Conservation (phyloP, 2,888 invertebrate species). For the Ophioninae sp. region DNA sequence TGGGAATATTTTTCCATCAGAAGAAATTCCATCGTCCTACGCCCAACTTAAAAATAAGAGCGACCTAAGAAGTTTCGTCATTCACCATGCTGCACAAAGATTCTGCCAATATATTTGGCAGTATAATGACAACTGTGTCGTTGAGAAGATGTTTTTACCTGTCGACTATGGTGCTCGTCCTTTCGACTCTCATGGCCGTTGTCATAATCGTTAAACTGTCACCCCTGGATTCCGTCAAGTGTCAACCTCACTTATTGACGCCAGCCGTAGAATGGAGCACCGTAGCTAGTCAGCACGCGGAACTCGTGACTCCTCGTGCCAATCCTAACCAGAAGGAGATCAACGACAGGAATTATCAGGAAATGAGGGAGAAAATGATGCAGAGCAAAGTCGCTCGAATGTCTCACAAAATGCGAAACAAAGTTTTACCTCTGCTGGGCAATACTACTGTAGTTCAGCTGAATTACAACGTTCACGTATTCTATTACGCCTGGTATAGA, state of each 20-base stretch:
- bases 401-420: slow-evolving; percentile 74
- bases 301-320: slow-evolving; percentile 28
- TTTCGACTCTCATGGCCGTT: slow-evolving; percentile 75
- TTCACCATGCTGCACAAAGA: slow-evolving; percentile 56
- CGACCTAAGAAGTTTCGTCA: not conserved
- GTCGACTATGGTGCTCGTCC: slow-evolving; percentile 71
- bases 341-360: slow-evolving; percentile 69
- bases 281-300: slow-evolving; percentile 50
- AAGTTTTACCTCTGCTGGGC: slow-evolving; percentile 68
- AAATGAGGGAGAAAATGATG: slow-evolving; percentile 70
- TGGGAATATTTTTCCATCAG: not conserved
- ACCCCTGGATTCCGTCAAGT: slow-evolving; percentile 74
- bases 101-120: slow-evolving; percentile 66
- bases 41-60: not conserved
- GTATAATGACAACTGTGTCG: slow-evolving; percentile 69
- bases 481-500: slow-evolving; percentile 78
- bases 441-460: slow-evolving; percentile 69
- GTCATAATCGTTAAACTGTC: slow-evolving; percentile 74
- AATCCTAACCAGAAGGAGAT: slow-evolving; percentile 61
- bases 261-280: slow-evolving; percentile 75
- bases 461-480: slow-evolving; percentile 77
- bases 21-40: not conserved
- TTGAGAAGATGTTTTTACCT: slow-evolving; percentile 74
- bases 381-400: slow-evolving; percentile 73
- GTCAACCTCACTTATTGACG: slow-evolving; percentile 71